Percentiles rank a stretch among this genome's conserved stretches.
Evolutionary conservation across 2,113 vertebrate species (phyloP).

Genomic region (Pogonocichla stellata): DNA sequence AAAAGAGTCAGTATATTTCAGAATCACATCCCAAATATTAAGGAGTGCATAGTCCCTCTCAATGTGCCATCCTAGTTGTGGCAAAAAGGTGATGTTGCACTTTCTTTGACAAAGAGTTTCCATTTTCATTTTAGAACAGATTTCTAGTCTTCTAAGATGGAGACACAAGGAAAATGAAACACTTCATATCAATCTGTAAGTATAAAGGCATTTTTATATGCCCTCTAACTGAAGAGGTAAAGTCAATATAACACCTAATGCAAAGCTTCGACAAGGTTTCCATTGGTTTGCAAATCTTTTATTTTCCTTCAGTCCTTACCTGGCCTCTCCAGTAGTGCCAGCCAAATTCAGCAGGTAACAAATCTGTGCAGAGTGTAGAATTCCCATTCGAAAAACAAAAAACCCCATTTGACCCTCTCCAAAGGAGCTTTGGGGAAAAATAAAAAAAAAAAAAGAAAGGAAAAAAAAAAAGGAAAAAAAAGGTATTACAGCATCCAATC

Average conservation of each 20-base stretch:
- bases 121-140: background rate
- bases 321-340: background rate
- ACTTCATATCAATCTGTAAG: background rate
- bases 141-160: background rate
- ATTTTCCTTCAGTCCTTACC: background rate
- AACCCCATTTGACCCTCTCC: accelerated
- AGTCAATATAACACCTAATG: background rate
- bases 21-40: background rate
- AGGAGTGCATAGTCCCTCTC: background rate
- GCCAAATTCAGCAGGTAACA: background rate
- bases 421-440: background rate
- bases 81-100: background rate
- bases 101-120: background rate
- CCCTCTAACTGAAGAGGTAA: background rate
- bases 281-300: background rate
- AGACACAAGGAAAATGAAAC: background rate
- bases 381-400: background rate
- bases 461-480: too few relatives aligned
- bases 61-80: background rate
- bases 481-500: background rate
- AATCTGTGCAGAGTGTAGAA: background rate
- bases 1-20: background rate
- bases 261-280: background rate
- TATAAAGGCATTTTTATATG: background rate
- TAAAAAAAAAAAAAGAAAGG: too few relatives aligned